These are phyloP conservation scores for Alectura lathami DNA, from an alignment of 2,113 vertebrate species.

Conservation along the genomic window DNA sequence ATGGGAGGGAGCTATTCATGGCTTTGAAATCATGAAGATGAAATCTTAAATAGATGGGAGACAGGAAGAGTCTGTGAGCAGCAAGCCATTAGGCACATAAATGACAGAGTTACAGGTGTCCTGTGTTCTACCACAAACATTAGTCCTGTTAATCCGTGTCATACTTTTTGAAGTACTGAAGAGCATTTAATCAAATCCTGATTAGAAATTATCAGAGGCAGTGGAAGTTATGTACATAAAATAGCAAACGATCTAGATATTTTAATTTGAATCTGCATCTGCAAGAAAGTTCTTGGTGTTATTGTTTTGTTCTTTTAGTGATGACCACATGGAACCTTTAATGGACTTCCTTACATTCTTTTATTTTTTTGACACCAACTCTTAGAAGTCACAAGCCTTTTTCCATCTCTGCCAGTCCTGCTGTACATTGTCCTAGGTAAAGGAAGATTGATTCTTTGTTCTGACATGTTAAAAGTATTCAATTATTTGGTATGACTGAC, in stretches of 20 bases:
- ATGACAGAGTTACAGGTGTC: background rate
- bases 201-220: background rate
- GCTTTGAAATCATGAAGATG: background rate
- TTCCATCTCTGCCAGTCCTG: background rate
- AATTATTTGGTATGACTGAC: background rate
- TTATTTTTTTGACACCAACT: background rate
- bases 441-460: background rate
- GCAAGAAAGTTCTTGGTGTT: background rate
- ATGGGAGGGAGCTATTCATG: background rate
- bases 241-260: background rate
- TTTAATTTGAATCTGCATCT: background rate
- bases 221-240: background rate
- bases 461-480: background rate
- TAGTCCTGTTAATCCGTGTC: background rate
- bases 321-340: background rate
- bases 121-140: background rate
- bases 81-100: background rate
- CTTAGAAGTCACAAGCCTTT: background rate
- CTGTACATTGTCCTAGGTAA: background rate
- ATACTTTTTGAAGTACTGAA: background rate
- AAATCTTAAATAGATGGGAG: background rate
- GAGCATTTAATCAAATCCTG: background rate
- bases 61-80: background rate
- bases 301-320: rapidly evolving
- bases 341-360: rapidly evolving